Evolutionary conservation across 2,113 vertebrate species (phyloP).

Genomic region (Vanacampus margaritifer): DNA sequence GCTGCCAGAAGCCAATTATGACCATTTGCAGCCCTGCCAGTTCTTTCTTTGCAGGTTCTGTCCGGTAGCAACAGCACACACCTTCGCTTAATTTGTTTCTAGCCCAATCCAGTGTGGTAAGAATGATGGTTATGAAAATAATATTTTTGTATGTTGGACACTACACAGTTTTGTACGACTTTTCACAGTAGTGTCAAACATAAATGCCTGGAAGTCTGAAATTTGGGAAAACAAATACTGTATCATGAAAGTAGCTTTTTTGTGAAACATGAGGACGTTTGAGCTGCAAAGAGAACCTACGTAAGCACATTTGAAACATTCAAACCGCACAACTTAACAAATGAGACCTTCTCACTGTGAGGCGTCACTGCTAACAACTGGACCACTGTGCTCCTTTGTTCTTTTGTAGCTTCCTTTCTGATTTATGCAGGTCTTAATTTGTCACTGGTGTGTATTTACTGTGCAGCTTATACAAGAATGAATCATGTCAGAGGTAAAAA

Average conservation of each 20-base stretch:
- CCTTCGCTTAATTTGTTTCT: slow-evolving; percentile 4
- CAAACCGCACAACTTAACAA: background rate
- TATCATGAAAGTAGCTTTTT: too few relatives aligned
- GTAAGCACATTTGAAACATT: background rate
- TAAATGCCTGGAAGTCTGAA: background rate
- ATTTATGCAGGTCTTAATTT: slow-evolving; percentile 1
- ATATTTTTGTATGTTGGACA: slow-evolving; percentile 17
- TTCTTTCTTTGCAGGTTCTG: slow-evolving; percentile 34
- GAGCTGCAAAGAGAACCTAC: background rate
- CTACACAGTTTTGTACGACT: background rate
- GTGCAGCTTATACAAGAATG: background rate
- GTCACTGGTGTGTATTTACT: background rate
- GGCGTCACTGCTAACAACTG: background rate
- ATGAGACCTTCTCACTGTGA: background rate
- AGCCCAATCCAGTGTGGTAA: background rate
- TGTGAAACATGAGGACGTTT: background rate
- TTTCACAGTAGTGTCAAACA: background rate
- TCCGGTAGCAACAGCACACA: slow-evolving; percentile 15
- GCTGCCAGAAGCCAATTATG: slow-evolving; percentile 44
- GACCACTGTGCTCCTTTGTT: background rate
- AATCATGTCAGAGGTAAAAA: background rate
- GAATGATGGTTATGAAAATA: background rate
- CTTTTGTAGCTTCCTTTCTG: background rate
- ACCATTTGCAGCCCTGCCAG: slow-evolving; percentile 55
- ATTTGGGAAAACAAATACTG: background rate